Evolutionary conservation across 2,113 vertebrate species (phyloP), one percentile per base, ranked within the genome.

Genomic region (Poeciliopsis occidentalis): DNA sequence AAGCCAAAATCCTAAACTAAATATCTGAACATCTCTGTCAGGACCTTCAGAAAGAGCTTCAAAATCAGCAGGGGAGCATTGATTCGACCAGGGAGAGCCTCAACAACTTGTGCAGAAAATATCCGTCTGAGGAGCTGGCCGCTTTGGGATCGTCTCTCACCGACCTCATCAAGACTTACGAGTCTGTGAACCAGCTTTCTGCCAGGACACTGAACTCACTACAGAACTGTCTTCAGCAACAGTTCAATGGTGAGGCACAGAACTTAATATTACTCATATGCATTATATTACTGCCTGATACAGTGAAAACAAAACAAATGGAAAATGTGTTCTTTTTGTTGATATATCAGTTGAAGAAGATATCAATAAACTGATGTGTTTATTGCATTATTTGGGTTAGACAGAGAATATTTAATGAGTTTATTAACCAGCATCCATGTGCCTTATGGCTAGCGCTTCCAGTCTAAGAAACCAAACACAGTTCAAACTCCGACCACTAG

Each of bases 21-120:
- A 4, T 69, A 61, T 71, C 12, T 75, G 4, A 57, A 75, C 32
- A 22, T 82, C 47, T 69, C 70, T 83, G 81, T 15, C 27, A 99
- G 98, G 96, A 98, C 60, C 94, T 95, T 31, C 97, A 98, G 69
- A 97, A 96, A 87, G 96, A 98, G 64, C 94, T 99, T 70, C 96
- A 97, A 67, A 95, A 95, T 82, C 97, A 96, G 79, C 97, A 98
- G 77, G 92, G 91, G 54, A 95, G 80, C 71, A 96, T 99, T 64
- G 96, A 96, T 82, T 92, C 92, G 0, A 94, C 94, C 11, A 94
- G 94, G 61, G 98, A 99, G 90, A 96, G 88, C 30, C 96, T 99
- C 66, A 98, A 98, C 75, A 94, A 92, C 5, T 87, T 99, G 61
- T 99, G 98, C 69, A 95, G 98, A 41, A 97, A 96, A 85, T 98